phyloP scores from a whole-genome alignment of 2,113 vertebrate species.

The Serinus canaria region DNA sequence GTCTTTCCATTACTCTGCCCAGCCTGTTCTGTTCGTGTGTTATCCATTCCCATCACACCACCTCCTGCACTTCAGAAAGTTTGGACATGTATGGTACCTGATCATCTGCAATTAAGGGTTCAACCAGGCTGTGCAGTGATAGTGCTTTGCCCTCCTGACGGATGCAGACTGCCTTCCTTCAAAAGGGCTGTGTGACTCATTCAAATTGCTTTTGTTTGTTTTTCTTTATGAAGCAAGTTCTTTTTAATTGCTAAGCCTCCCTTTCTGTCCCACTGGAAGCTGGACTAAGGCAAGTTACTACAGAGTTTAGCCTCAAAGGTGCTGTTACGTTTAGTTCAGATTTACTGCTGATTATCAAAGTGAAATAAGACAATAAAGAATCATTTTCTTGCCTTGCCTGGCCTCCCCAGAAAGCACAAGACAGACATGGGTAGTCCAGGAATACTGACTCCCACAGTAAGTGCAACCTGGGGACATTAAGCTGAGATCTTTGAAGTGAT shows the following conservation, averaged over 20 bases:
- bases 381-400: not conserved
- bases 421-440: not conserved
- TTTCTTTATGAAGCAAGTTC: not conserved
- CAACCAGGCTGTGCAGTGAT: not conserved
- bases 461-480: not conserved
- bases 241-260: not conserved
- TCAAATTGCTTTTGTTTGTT: not conserved
- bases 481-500: not conserved
- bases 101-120: not conserved
- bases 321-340: not conserved
- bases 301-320: not conserved
- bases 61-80: not conserved
- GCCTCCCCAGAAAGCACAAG: not conserved
- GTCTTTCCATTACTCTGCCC: not conserved
- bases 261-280: not conserved
- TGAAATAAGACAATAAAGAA: not conserved
- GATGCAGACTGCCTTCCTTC: not conserved
- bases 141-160: not conserved
- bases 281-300: not conserved
- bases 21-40: not conserved
- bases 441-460: not conserved
- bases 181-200: not conserved
- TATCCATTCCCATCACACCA: not conserved
- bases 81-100: not conserved
- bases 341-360: not conserved